Evolutionary conservation across 2,888 invertebrate genomes (phyloP).

Genomic region (Phorcus lineatus): DNA sequence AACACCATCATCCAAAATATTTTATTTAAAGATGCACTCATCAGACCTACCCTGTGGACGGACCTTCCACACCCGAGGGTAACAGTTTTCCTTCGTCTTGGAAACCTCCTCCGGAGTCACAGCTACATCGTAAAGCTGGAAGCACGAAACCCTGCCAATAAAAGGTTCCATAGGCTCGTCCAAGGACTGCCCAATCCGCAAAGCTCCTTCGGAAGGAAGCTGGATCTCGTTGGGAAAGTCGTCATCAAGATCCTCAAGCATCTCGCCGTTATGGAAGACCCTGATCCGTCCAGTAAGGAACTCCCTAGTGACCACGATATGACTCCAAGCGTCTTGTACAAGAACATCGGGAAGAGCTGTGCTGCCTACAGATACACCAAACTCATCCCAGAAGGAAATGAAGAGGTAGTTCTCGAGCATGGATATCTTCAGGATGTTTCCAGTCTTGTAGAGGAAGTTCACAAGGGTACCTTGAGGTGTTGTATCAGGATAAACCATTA

Average conservation of each 20-base stretch:
- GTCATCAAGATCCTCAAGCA: conserved; percentile 47
- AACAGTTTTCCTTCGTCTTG: conserved; percentile 38
- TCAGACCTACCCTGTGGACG: conserved; percentile 40
- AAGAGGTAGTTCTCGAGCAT: conserved; percentile 43
- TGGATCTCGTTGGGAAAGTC: conserved; percentile 52
- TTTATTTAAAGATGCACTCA: background rate
- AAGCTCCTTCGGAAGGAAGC: conserved; percentile 42
- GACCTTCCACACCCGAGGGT: conserved; percentile 42
- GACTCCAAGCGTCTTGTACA: conserved; percentile 44
- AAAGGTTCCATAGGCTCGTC: conserved; percentile 42
- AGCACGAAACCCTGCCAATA: conserved; percentile 46
- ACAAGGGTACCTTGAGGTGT: conserved; percentile 39
- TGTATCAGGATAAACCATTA: conserved; percentile 38
- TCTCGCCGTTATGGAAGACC: conserved; percentile 45
- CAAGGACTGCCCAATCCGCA: conserved; percentile 42
- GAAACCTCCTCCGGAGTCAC: conserved; percentile 34
- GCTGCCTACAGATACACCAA: conserved; percentile 51
- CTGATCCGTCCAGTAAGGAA: conserved; percentile 47
- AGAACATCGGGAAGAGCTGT: conserved; percentile 44
- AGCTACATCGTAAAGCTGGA: conserved; percentile 43
- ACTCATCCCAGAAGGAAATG: conserved; percentile 56
- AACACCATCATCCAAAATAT: too few species aligned
- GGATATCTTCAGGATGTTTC: conserved; percentile 42
- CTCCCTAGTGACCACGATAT: conserved; percentile 46
- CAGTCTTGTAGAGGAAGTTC: conserved; percentile 41